A percentile compares a stretch with the other conserved stretches of the same genome.
These are phyloP conservation scores for Pachyseris speciosa DNA, from an alignment of 64 coral and sea anemone genomes.

Conservation along the genomic window DNA sequence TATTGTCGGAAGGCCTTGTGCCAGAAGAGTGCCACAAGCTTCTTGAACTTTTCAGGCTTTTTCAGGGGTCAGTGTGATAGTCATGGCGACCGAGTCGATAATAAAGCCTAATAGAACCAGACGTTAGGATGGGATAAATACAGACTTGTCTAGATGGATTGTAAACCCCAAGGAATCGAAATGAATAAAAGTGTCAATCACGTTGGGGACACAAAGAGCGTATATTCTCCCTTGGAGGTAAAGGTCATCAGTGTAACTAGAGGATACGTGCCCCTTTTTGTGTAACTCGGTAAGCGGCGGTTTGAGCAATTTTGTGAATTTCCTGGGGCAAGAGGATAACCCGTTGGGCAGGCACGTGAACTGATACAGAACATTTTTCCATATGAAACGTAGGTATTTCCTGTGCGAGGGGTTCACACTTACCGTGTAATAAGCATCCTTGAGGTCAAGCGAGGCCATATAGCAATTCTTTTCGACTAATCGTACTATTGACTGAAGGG, in stretches of 20 bases:
- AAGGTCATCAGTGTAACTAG: conserved; percentile 50
- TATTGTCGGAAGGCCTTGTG: neutral
- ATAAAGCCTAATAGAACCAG: conserved; percentile 48
- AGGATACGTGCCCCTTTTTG: conserved; percentile 15
- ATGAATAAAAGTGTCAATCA: conserved; percentile 34
- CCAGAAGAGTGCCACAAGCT: neutral
- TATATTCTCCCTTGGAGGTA: conserved; percentile 53
- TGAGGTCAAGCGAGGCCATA: too few species aligned
- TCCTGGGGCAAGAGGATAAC: too few species aligned
- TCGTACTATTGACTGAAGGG: too few species aligned
- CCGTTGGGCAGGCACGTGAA: too few species aligned
- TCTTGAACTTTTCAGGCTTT: neutral
- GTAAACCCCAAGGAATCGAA: conserved; percentile 35
- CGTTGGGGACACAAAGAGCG: conserved; percentile 5
- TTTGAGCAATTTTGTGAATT: too few species aligned
- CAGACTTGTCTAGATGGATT: conserved; percentile 7
- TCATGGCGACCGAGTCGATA: conserved; percentile 51
- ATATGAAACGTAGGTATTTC: too few species aligned
- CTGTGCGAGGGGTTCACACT: too few species aligned
- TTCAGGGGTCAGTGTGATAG: conserved; percentile 38
- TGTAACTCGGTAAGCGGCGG: conserved; percentile 14
- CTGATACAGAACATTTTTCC: too few species aligned
- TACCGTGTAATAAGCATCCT: too few species aligned
- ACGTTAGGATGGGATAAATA: conserved; percentile 15
- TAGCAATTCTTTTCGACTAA: too few species aligned